Evolutionary conservation across 1,140 invertebrate species (phyloP).

Genomic region (Globodera ellingtonae): DNA sequence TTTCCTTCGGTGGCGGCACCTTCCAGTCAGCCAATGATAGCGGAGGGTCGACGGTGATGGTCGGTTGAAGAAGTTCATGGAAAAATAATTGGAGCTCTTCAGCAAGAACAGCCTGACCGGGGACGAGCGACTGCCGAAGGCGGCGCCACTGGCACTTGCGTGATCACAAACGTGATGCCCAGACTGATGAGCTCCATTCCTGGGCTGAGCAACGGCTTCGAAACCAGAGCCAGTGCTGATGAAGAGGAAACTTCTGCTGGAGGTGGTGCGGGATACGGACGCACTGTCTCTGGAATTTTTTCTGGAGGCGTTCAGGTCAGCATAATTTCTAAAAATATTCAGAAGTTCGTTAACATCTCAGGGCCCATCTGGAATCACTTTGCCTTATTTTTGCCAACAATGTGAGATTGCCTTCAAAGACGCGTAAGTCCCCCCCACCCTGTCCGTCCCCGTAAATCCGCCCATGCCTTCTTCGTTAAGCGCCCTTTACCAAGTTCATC

Average conservation of each 20-base stretch:
- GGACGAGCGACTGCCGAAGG: not conserved
- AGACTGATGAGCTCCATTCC: not conserved
- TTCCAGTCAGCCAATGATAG: not conserved
- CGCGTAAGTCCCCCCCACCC: constrained; percentile 56
- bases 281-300: not conserved
- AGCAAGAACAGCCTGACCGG: not conserved
- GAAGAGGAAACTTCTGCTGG: not conserved
- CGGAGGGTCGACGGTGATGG: not conserved
- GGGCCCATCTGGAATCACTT: not conserved
- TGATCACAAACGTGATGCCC: constrained; percentile 5
- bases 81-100: not conserved
- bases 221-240: not conserved
- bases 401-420: constrained; percentile 50
- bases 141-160: not conserved
- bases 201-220: constrained; percentile 7
- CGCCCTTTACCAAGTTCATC: constrained; percentile 90
- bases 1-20: not conserved
- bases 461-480: constrained; percentile 68
- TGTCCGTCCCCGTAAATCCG: constrained; percentile 85
- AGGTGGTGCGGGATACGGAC: not conserved
- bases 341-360: not conserved
- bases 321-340: not conserved
- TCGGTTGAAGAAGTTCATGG: too few relatives aligned
- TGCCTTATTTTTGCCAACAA: constrained; percentile 52
- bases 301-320: not conserved